Percentiles rank a stretch among this genome's conserved stretches.
These are phyloP conservation scores for Platorchestia sp. DNA, from an alignment of 1,140 invertebrate genomes.

Conservation along the genomic window DNA sequence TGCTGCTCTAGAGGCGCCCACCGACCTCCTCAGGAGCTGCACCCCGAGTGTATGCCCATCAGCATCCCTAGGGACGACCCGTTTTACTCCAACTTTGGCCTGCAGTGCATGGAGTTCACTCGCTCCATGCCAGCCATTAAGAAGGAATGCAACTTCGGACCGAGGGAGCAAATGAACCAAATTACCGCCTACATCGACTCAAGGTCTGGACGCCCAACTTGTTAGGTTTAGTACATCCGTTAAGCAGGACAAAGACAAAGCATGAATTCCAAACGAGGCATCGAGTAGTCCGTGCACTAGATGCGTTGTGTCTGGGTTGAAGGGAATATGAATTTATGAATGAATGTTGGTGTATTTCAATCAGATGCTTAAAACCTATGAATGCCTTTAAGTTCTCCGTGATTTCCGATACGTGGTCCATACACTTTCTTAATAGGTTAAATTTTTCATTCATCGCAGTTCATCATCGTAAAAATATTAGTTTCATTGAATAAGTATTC, in stretches of 20 bases:
- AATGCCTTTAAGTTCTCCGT: too few species aligned
- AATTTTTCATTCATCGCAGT: too few species aligned
- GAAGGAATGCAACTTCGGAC: slow-evolving; percentile 66
- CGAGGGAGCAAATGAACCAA: slow-evolving; percentile 74
- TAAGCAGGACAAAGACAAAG: not conserved
- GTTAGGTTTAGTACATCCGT: not conserved
- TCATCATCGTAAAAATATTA: too few species aligned
- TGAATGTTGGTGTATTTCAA: too few species aligned
- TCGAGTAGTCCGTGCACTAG: not conserved
- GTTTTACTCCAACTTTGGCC: slow-evolving; percentile 66
- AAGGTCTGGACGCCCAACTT: slow-evolving; percentile 69
- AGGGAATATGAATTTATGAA: too few species aligned
- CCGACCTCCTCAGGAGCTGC: slow-evolving; percentile 68
- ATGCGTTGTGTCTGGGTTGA: not conserved
- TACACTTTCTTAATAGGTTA: too few species aligned
- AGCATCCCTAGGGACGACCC: slow-evolving; percentile 67
- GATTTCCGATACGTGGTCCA: too few species aligned
- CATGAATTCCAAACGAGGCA: not conserved
- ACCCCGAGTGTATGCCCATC: slow-evolving; percentile 69
- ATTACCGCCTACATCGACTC: slow-evolving; percentile 77
- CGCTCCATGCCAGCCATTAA: slow-evolving; percentile 69
- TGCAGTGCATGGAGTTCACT: slow-evolving; percentile 73
- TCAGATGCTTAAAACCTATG: too few species aligned
- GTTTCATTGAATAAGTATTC: not conserved
- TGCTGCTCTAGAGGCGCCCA: slow-evolving; percentile 79